Conservation (phyloP, 2,888 invertebrate species). For the Stegana nigrithorax region DNA sequence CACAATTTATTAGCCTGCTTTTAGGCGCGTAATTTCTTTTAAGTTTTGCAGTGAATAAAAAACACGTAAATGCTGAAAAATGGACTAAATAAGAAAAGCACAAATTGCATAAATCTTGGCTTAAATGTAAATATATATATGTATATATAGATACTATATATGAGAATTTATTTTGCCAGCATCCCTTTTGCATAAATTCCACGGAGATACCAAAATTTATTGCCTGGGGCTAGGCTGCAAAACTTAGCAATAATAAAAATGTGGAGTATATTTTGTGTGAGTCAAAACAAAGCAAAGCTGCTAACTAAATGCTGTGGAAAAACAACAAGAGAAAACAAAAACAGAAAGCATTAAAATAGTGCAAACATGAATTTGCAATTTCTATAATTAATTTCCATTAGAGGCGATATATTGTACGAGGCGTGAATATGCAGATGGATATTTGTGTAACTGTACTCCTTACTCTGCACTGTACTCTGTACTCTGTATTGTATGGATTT, state of each 20-base stretch:
- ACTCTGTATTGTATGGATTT: too few relatives aligned
- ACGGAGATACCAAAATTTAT: slow-evolving; percentile 4
- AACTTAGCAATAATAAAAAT: not conserved
- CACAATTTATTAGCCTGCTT: too few relatives aligned
- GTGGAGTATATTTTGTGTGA: not conserved
- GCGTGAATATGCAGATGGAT: not conserved
- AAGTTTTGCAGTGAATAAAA: too few relatives aligned
- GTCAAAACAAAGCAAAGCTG: not conserved
- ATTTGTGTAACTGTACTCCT: not conserved
- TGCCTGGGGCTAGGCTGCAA: not conserved
- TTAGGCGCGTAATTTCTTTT: too few relatives aligned
- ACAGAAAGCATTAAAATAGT: not conserved
- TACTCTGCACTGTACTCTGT: too few relatives aligned
- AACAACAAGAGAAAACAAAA: not conserved
- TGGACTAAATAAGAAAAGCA: too few relatives aligned
- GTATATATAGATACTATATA: too few relatives aligned
- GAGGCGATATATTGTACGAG: slow-evolving; percentile 3
- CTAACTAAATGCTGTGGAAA: slow-evolving; percentile 6
- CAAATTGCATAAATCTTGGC: too few relatives aligned
- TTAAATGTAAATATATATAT: too few relatives aligned
- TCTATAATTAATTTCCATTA: slow-evolving; percentile 22
- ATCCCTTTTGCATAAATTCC: too few relatives aligned
- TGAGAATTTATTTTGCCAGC: not conserved
- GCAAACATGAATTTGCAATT: slow-evolving; percentile 19
- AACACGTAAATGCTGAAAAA: too few relatives aligned